A percentile compares a stretch with the other conserved stretches of the same genome.
Conservation (phyloP, 2,888 invertebrate genomes). For the Homarus gammarus region DNA sequence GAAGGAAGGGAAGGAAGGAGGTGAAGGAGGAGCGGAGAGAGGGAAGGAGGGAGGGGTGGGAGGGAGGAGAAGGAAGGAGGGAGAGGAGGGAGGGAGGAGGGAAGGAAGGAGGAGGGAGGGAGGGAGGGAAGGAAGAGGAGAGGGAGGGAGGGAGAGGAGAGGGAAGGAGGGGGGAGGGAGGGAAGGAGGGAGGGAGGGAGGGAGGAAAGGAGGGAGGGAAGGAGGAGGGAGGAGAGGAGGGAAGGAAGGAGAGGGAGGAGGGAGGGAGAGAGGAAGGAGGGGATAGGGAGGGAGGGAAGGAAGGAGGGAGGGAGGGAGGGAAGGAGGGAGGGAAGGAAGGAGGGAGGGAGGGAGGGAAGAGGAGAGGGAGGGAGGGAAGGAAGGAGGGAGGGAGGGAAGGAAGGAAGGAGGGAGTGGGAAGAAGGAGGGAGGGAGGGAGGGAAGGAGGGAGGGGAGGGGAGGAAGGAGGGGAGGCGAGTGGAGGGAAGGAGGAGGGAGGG, state of each 20-base stretch:
- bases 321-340: neutral
- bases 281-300: neutral
- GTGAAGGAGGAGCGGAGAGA: neutral
- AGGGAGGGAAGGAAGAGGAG: neutral
- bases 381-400: too few species aligned
- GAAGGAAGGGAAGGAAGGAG: neutral
- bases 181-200: neutral
- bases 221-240: neutral
- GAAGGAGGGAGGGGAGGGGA: conserved; percentile 4
- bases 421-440: too few species aligned
- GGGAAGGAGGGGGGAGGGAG: neutral
- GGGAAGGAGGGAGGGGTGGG: neutral
- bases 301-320: too few species aligned
- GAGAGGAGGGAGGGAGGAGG: neutral
- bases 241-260: neutral
- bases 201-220: neutral
- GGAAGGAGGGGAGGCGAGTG: conserved; percentile 15
- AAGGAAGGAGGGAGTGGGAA: too few species aligned
- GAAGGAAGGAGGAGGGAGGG: neutral
- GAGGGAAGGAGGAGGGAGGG: too few species aligned
- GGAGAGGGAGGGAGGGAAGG: too few species aligned
- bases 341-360: neutral
- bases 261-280: neutral
- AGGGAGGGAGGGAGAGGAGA: neutral
- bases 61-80: neutral